Conservation (phyloP, 2,113 vertebrate genomes). For the Sciurus niger region DNA sequence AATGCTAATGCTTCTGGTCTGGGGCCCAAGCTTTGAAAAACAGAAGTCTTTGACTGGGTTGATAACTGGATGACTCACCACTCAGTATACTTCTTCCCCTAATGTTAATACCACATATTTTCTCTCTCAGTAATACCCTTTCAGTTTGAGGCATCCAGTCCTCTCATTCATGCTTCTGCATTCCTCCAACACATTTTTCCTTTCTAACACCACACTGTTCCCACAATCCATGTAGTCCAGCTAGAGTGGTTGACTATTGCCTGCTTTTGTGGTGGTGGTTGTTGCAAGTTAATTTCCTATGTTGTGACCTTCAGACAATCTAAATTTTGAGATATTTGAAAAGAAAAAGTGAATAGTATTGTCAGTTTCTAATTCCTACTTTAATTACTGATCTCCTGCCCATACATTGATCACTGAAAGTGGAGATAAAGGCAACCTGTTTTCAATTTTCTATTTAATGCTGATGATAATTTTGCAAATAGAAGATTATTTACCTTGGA, state of each 20-base stretch:
- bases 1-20: not conserved
- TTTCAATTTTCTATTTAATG: conserved; percentile 63
- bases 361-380: conserved; percentile 5
- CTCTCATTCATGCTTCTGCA: not conserved
- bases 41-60: not conserved
- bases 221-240: not conserved
- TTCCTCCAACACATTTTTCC: too few species aligned
- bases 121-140: not conserved
- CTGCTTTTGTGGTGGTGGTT: not conserved
- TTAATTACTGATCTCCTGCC: not conserved
- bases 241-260: not conserved
- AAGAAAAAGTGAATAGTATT: conserved; percentile 32
- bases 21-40: not conserved
- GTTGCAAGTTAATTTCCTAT: not conserved
- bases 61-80: not conserved
- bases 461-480: conserved; percentile 47
- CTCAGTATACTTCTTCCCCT: not conserved
- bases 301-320: not conserved
- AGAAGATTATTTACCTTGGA: conserved; percentile 64
- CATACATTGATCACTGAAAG: conserved; percentile 46
- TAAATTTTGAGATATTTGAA: conserved; percentile 55
- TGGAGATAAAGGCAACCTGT: not conserved
- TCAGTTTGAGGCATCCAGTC: not conserved
- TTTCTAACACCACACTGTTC: not conserved
- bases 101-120: not conserved